Evolutionary conservation across 2,797 vertebrate genomes (phyloP), one percentile per base, ranked within the genome.

Genomic region (Adelosebastes latens): DNA sequence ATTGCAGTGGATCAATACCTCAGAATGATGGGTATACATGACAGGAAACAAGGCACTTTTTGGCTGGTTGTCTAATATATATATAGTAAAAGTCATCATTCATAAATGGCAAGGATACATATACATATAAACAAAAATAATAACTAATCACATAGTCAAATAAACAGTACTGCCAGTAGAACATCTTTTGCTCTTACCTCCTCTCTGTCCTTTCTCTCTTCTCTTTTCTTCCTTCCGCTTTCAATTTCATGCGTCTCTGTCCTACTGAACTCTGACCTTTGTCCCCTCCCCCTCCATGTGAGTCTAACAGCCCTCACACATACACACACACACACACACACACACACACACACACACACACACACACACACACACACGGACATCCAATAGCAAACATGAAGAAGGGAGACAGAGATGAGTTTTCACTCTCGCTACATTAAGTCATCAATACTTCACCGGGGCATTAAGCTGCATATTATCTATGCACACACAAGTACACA

Each of bases 191-290:
- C 6, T 14, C 31, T 56, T 16, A 55, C 6, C 25, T 13, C 24
- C 60, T 67, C 34, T 20, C 8, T 9, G 20, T 62, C 46, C 22
- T 20, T 46, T 20, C 8, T 64, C 10, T 58, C 31, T 69, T 9
- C 8, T 55, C 18, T 34, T 53, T 64, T 74, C 32, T 20, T 36
- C 8, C 31, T 20, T 70, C 24, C 0, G 0, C 22, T 75, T 78
- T 29, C 5, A 62, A 13, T 60, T 9, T 75, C 32, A 53, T 78
- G 60, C 71, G 14, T 81, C 34, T 56, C 20, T 84, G 80, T 80
- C 78, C 86, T 29, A 74, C 42, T 86, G 75, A 89, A 63, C 83
- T 80, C 64, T 85, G 72, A 79, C 77, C 75, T 82, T 68, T 65
- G 60, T 46, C 27, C 63, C 70, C 58, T 78, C 60, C 61, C 81